Evolutionary conservation across 23 tunicate species (phyloP).

Genomic region (Clavelina lepadiformis): DNA sequence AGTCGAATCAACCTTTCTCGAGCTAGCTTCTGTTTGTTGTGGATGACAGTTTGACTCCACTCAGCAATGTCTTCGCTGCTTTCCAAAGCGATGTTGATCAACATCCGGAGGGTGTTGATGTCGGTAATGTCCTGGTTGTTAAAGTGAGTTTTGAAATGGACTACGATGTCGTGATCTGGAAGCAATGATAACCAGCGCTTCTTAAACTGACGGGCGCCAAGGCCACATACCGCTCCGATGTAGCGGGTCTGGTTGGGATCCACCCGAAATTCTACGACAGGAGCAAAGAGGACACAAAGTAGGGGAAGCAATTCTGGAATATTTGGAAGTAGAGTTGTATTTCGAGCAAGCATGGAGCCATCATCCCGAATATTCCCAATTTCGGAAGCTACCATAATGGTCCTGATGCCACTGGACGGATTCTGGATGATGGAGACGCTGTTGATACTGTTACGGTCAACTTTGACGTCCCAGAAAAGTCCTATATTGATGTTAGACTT

Average conservation of each 20-base stretch:
- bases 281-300: constrained; percentile 46
- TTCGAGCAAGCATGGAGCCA: constrained; percentile 69
- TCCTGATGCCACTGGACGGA: constrained; percentile 16
- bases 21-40: constrained; percentile 38
- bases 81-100: constrained; percentile 58
- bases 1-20: constrained; percentile 25
- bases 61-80: constrained; percentile 20
- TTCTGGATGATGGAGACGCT: constrained; percentile 38
- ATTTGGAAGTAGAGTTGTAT: constrained; percentile 60
- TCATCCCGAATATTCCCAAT: constrained; percentile 73
- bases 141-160: constrained; percentile 40
- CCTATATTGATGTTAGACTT: constrained; percentile 63
- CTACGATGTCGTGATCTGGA: constrained; percentile 80
- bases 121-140: constrained; percentile 34
- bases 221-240: constrained; percentile 85
- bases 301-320: constrained; percentile 54
- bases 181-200: constrained; percentile 45
- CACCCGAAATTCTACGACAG: constrained; percentile 60
- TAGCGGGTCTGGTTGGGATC: constrained; percentile 27
- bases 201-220: constrained; percentile 37
- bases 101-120: constrained; percentile 62
- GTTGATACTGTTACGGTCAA: constrained; percentile 66
- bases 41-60: constrained; percentile 38
- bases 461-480: constrained; percentile 32
- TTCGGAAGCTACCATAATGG: constrained; percentile 53